Evolutionary conservation across 2,888 invertebrate genomes (phyloP).

Genomic region (Sinopyrophorus schimmeli): DNA sequence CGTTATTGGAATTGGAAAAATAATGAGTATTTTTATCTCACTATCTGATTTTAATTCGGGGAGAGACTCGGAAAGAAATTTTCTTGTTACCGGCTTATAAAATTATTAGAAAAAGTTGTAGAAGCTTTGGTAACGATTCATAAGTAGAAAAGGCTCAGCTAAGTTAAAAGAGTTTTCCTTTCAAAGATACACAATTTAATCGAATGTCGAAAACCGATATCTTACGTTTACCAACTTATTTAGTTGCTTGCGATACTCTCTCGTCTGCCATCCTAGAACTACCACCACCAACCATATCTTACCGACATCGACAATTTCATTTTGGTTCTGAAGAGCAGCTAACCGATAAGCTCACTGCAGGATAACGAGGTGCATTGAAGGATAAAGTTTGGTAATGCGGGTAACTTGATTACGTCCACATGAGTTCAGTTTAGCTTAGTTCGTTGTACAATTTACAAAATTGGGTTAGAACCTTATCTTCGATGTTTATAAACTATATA

Average conservation of each 20-base stretch:
- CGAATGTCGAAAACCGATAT: conserved; percentile 8
- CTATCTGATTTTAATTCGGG: too few species aligned
- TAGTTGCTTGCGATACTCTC: conserved; percentile 5
- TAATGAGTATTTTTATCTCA: too few species aligned
- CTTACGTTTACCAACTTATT: conserved; percentile 11
- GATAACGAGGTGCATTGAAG: conserved; percentile 32
- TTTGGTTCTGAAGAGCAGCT: conserved; percentile 21
- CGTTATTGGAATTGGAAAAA: too few species aligned
- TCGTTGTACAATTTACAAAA: conserved; percentile 29
- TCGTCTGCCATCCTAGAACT: conserved; percentile 3
- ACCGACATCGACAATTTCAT: conserved; percentile 26
- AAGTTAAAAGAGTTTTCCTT: conserved; percentile 5
- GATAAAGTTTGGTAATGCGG: conserved; percentile 33
- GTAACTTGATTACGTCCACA: conserved; percentile 31
- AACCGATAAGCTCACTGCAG: conserved; percentile 31
- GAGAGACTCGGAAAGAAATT: too few species aligned
- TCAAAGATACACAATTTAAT: conserved; percentile 15
- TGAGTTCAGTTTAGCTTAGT: conserved; percentile 28
- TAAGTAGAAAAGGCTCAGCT: too few species aligned
- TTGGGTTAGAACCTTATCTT: conserved; percentile 25
- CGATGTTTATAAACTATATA: conserved; percentile 19
- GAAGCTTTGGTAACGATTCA: too few species aligned
- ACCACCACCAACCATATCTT: conserved; percentile 6
- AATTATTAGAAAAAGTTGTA: too few species aligned
- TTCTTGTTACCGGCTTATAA: too few species aligned